Percentiles rank a stretch among this genome's conserved stretches.
These are phyloP conservation scores for Amia ocellicauda DNA, from an alignment of 2,113 vertebrate species.

Conservation along the genomic window DNA sequence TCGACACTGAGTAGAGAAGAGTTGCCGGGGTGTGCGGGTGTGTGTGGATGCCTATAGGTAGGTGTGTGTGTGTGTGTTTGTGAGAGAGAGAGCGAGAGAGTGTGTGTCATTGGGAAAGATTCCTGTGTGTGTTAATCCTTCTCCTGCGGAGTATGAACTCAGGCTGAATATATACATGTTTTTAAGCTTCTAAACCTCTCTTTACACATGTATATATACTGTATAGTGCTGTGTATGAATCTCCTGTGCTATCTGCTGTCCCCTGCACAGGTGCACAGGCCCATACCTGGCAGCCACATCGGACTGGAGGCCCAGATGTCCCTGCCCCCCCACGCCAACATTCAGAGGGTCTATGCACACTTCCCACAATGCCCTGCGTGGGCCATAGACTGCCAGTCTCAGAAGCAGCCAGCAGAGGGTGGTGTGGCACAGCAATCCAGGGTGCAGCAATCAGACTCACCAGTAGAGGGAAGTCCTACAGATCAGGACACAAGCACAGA, in stretches of 20 bases:
- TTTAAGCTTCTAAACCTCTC: background rate
- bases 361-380: slow-evolving; percentile 34
- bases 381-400: accelerated
- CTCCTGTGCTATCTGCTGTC: background rate
- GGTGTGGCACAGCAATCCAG: background rate
- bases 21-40: no score
- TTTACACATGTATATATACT: background rate
- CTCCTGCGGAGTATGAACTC: background rate
- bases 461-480: background rate
- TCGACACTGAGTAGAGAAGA: no score
- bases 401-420: background rate
- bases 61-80: no score
- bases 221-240: no score
- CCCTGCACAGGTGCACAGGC: slow-evolving; percentile 42
- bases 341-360: slow-evolving; percentile 54
- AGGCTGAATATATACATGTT: no score
- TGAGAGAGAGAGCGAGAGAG: no score
- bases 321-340: slow-evolving; percentile 51
- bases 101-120: no score
- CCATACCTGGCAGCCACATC: slow-evolving; percentile 19
- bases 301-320: slow-evolving; percentile 31
- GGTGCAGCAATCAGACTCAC: accelerated
- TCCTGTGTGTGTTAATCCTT: background rate
- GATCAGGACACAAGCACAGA: background rate
- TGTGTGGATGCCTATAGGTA: no score